A percentile compares a stretch with the other conserved stretches of the same genome.
phyloP scores from a whole-genome alignment of 2,888 invertebrate genomes.

The Chymomyza caudatula region DNA sequence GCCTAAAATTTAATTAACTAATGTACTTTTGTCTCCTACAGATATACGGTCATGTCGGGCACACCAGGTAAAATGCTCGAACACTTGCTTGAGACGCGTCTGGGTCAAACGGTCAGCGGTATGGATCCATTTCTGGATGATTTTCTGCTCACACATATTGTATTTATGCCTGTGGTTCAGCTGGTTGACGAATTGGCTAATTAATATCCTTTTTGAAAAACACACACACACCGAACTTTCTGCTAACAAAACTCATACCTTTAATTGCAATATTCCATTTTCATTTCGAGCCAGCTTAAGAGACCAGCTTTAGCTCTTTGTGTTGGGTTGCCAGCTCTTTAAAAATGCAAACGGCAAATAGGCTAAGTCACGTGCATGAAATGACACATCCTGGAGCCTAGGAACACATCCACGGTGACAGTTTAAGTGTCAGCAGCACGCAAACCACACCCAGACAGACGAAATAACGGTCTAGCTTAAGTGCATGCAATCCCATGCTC shows the following conservation, averaged over 20 bases:
- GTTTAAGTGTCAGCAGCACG: conserved; percentile 62
- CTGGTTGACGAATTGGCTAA: conserved; percentile 85
- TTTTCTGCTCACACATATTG: conserved; percentile 89
- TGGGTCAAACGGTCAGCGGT: conserved; percentile 82
- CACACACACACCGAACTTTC: conserved; percentile 20
- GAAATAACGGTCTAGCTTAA: background rate
- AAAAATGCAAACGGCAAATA: conserved; percentile 31
- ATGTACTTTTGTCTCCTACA: conserved; percentile 64
- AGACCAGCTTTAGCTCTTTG: no score
- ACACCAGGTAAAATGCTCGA: conserved; percentile 92
- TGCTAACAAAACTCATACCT: background rate
- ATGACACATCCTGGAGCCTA: conserved; percentile 14
- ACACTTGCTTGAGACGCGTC: conserved; percentile 88
- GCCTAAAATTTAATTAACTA: conserved; percentile 16
- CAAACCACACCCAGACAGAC: conserved; percentile 34
- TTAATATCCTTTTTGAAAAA: conserved; percentile 85
- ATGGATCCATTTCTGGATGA: conserved; percentile 89
- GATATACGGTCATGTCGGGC: conserved; percentile 92
- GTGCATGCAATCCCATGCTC: conserved; percentile 24
- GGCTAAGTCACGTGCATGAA: conserved; percentile 50
- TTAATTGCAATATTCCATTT: background rate
- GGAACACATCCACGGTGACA: conserved; percentile 44
- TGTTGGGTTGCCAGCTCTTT: no score
- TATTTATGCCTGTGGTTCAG: conserved; percentile 88
- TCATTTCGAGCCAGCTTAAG: background rate